phyloP scores from a whole-genome alignment of 2,113 vertebrate genomes.

The Poeciliopsis turrubarensis region DNA sequence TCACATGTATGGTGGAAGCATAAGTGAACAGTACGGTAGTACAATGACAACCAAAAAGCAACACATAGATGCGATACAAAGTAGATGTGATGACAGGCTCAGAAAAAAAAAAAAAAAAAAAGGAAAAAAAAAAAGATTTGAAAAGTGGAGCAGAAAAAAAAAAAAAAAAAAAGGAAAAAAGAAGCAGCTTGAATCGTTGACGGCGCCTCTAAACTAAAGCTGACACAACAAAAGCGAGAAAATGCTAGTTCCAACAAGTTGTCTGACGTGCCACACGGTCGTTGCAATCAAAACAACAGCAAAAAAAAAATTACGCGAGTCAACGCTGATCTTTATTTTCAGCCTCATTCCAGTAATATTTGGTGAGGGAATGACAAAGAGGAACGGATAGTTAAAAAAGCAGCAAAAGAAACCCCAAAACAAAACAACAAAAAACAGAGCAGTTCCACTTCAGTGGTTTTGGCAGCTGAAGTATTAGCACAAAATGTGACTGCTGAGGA shows the following conservation, averaged over 20 bases:
- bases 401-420: constrained; percentile 6
- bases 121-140: no score
- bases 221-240: constrained; percentile 74
- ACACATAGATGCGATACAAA: constrained; percentile 78
- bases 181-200: constrained; percentile 77
- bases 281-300: constrained; percentile 36
- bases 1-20: constrained; percentile 76
- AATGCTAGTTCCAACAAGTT: constrained; percentile 63
- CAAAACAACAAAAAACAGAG: constrained; percentile 31
- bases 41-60: constrained; percentile 79
- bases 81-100: constrained; percentile 80
- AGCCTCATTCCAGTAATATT: constrained; percentile 46
- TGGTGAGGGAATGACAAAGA: constrained; percentile 49
- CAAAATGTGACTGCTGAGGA: constrained; percentile 58
- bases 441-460: constrained; percentile 60
- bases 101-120: constrained; percentile 51
- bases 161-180: constrained; percentile 70
- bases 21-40: constrained; percentile 72
- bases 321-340: constrained; percentile 45
- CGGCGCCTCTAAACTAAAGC: constrained; percentile 75
- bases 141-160: constrained; percentile 27
- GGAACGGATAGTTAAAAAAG: constrained; percentile 40
- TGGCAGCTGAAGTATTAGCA: constrained; percentile 65
- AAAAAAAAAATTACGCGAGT: constrained; percentile 39
- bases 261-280: constrained; percentile 50